Conservation (phyloP, 2,113 vertebrate genomes). For the Formicarius rufipectus region DNA sequence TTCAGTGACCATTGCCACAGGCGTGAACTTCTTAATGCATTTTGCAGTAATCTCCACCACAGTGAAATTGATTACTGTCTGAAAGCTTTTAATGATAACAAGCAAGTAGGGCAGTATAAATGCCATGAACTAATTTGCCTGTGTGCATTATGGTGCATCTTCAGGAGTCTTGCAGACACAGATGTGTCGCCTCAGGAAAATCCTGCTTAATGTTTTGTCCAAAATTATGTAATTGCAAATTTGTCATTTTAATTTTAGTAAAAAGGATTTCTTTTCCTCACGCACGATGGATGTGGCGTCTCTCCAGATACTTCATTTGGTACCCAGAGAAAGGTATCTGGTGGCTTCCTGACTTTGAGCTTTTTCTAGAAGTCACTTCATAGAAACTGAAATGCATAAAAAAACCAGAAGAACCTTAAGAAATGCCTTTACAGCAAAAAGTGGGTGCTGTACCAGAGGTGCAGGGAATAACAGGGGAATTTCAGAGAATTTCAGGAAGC, state of each 20-base stretch:
- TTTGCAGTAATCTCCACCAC: conserved; percentile 72
- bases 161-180: conserved; percentile 19
- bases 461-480: too few relatives aligned
- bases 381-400: not conserved
- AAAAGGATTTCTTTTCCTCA: not conserved
- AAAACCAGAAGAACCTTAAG: not conserved
- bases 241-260: not conserved
- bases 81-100: conserved; percentile 70
- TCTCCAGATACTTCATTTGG: not conserved
- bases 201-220: not conserved
- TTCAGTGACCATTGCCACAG: conserved; percentile 69
- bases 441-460: not conserved
- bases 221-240: not conserved
- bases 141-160: conserved; percentile 37
- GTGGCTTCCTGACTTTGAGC: not conserved
- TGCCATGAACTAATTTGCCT: not conserved
- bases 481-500: not conserved
- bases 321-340: not conserved
- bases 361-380: not conserved
- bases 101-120: conserved; percentile 16
- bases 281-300: not conserved
- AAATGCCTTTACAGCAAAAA: not conserved
- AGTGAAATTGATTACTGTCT: conserved; percentile 73
- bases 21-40: conserved; percentile 77
- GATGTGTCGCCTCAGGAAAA: conserved; percentile 43